Evolutionary conservation across 2,888 invertebrate genomes (phyloP).

Genomic region (Nemotelus nigrinus): DNA sequence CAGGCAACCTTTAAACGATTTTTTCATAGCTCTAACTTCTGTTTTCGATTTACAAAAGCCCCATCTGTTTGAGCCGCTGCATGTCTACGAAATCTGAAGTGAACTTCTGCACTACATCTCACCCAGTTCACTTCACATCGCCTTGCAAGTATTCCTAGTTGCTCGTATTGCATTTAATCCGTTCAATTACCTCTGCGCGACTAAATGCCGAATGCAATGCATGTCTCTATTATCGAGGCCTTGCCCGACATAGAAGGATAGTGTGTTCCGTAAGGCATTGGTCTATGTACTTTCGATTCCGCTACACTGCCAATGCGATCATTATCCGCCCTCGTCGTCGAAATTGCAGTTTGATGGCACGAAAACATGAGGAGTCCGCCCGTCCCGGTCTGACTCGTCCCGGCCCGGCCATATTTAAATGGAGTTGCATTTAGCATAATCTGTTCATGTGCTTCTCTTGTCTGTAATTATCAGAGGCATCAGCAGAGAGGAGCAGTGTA

Average conservation of each 20-base stretch:
- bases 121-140: background rate
- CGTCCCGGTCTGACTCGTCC: too few relatives aligned
- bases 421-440: constrained; percentile 28
- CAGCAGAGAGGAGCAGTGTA: too few relatives aligned
- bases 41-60: too few relatives aligned
- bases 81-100: too few relatives aligned
- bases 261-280: background rate
- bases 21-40: too few relatives aligned
- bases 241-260: background rate
- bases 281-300: background rate
- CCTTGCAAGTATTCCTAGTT: background rate
- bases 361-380: constrained; percentile 9
- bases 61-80: too few relatives aligned
- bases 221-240: constrained; percentile 18
- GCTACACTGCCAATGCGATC: background rate
- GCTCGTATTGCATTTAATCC: constrained; percentile 20
- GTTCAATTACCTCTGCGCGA: constrained; percentile 28
- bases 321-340: constrained; percentile 9
- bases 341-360: constrained; percentile 28
- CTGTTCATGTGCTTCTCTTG: constrained; percentile 11
- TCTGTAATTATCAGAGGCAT: background rate
- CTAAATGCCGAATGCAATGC: constrained; percentile 10
- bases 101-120: background rate
- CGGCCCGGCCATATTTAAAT: background rate
- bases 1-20: too few relatives aligned